Evolutionary conservation across 1,140 invertebrate species (phyloP).

Genomic region (Globodera ellingtonae): DNA sequence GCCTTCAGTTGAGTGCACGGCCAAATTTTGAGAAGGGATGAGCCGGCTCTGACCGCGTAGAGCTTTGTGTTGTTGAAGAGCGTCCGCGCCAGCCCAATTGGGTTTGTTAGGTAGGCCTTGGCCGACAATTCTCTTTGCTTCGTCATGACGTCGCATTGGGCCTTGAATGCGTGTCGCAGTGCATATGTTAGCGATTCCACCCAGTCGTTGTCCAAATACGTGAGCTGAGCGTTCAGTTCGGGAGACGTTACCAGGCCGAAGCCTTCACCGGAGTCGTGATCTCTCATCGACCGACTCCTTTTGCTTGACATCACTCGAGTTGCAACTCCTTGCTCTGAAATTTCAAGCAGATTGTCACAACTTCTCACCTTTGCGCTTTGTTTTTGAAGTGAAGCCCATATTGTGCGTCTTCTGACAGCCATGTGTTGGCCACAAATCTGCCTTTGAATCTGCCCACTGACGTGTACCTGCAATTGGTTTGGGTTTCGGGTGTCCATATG

Average conservation of each 20-base stretch:
- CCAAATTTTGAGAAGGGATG: slow-evolving; percentile 1
- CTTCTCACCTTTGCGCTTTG: not conserved
- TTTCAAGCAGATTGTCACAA: not conserved
- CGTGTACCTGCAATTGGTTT: not conserved
- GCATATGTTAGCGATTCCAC: not conserved
- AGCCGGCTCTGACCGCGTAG: not conserved
- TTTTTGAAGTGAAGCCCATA: slow-evolving; percentile 15
- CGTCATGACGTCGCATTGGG: not conserved
- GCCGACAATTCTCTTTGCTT: not conserved
- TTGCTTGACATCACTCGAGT: not conserved
- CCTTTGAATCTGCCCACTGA: not conserved
- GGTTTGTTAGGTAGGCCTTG: not conserved
- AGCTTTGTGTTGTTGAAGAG: slow-evolving; percentile 2
- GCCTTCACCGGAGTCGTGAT: not conserved
- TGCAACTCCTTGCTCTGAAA: slow-evolving; percentile 12
- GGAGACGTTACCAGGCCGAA: not conserved
- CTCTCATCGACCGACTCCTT: not conserved
- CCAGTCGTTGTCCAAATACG: slow-evolving; percentile 12
- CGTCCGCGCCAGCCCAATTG: not conserved
- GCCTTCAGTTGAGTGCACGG: not conserved
- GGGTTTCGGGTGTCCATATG: not conserved
- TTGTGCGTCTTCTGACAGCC: slow-evolving; percentile 9
- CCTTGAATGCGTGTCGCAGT: not conserved
- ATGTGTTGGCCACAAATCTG: not conserved
- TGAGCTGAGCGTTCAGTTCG: not conserved